These are phyloP conservation scores for Esperia sulphurella DNA, from an alignment of 2,888 invertebrate genomes.

Conservation along the genomic window DNA sequence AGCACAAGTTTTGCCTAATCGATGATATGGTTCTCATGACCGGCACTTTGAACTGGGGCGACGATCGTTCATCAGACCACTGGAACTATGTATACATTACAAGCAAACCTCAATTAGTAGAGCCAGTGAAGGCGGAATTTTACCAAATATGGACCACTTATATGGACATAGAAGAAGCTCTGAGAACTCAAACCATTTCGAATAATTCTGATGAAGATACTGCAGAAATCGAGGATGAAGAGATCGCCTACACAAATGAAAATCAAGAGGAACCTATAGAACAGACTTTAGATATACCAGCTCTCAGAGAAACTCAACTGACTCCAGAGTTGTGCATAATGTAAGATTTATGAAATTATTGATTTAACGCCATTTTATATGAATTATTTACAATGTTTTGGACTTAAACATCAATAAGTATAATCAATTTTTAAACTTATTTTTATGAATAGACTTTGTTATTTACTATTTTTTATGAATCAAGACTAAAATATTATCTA, in stretches of 20 bases:
- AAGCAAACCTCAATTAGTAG: slow-evolving; percentile 74
- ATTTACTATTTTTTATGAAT: slow-evolving; percentile 17
- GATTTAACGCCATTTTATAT: slow-evolving; percentile 11
- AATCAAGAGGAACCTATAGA: slow-evolving; percentile 2
- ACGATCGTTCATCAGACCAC: slow-evolving; percentile 83
- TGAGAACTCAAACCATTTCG: neutral
- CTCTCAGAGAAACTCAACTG: slow-evolving; percentile 27
- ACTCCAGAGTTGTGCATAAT: slow-evolving; percentile 41
- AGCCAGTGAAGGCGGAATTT: slow-evolving; percentile 79
- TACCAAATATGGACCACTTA: slow-evolving; percentile 76
- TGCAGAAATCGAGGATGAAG: slow-evolving; percentile 14
- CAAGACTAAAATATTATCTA: slow-evolving; percentile 12
- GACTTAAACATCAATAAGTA: slow-evolving; percentile 39
- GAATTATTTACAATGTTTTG: slow-evolving; percentile 49
- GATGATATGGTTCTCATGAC: slow-evolving; percentile 81
- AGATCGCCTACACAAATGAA: neutral
- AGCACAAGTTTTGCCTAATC: slow-evolving; percentile 88
- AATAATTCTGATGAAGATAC: slow-evolving; percentile 21
- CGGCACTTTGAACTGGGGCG: slow-evolving; percentile 89
- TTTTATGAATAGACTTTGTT: slow-evolving; percentile 6
- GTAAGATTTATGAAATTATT: slow-evolving; percentile 21
- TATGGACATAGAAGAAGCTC: slow-evolving; percentile 3
- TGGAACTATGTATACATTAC: slow-evolving; percentile 85
- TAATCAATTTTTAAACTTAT: slow-evolving; percentile 14
- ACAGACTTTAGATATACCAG: slow-evolving; percentile 7